Evolutionary conservation across 2,888 invertebrate genomes (phyloP).

Genomic region (Adelognathus sp.): DNA sequence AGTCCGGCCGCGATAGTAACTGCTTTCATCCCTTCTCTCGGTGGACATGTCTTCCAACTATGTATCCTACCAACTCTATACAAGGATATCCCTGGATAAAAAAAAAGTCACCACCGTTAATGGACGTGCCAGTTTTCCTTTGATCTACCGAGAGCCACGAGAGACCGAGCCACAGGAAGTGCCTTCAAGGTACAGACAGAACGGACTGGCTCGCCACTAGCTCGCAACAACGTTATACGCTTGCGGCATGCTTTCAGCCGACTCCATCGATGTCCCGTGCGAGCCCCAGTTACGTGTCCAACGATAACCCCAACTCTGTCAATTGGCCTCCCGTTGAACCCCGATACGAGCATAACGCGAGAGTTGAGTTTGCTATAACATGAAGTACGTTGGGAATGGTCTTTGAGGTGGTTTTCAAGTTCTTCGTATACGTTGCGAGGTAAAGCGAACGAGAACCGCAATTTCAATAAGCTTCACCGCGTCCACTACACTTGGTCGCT

Average conservation of each 20-base stretch:
- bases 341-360: conserved; percentile 1
- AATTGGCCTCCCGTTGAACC: neutral
- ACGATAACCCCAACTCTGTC: neutral
- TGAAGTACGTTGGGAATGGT: conserved; percentile 10
- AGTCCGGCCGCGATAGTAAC: neutral
- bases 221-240: conserved; percentile 30
- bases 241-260: conserved; percentile 35
- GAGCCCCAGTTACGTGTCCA: neutral
- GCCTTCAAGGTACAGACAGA: conserved; percentile 23
- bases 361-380: conserved; percentile 8
- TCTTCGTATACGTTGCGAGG: conserved; percentile 15
- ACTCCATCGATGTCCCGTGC: conserved; percentile 30
- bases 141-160: conserved; percentile 36
- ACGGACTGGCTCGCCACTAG: conserved; percentile 15
- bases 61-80: neutral
- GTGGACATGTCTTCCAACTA: neutral
- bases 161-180: neutral
- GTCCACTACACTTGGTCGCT: neutral
- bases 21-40: neutral
- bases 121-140: conserved; percentile 41
- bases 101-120: conserved; percentile 24
- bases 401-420: conserved; percentile 51
- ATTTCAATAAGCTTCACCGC: neutral
- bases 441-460: neutral
- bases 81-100: neutral